Evolutionary conservation across 2,797 vertebrate genomes (phyloP), one percentile per base, ranked within the genome.

Genomic region (Borostomias antarcticus): DNA sequence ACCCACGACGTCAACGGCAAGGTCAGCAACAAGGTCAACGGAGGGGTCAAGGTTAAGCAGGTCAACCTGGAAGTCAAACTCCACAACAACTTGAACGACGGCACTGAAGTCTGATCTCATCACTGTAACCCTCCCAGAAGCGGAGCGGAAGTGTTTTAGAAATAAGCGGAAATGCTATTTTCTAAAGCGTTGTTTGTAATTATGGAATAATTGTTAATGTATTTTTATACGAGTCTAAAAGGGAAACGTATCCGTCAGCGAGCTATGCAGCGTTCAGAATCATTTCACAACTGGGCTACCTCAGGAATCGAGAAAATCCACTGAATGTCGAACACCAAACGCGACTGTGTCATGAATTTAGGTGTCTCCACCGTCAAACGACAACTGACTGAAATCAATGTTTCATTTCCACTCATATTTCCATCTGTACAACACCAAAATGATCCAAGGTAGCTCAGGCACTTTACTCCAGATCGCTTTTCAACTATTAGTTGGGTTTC

Each of bases 51-150:
- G 81, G 92, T 94, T 47, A 98, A 96, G 72, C 93, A 94, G 78
- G 86, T 95, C 78, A 98, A 97, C 82, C 87, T 97, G 80, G 94
- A 96, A 80, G 93, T 97, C 85, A 95, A 96, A 86, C 91, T 96
- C 62, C 96, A 94, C 78, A 98, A 95, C 90, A 96, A 96, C 80
- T 88, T 98, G 74, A 92, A 92, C 6, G 96, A 97, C 0, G 97
- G 97, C 67, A 98, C 97, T 0, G 96, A 98, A 85, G 96, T 98
- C 76, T 98, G 90, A 93, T 0, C 1, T 37, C 29, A 50, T 3
- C 52, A 19, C 28, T 32, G 65, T 37, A 58, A 69, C 56, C 35
- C 23, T 19, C 4, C 21, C 30, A 5, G 11, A 64, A 51, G 0
- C 6, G 7, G 29, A 23, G 48, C 53, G 11, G 45, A 69, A 63